Evolutionary conservation across 2,113 vertebrate species (phyloP).

Genomic region (Haliaeetus leucogaster): DNA sequence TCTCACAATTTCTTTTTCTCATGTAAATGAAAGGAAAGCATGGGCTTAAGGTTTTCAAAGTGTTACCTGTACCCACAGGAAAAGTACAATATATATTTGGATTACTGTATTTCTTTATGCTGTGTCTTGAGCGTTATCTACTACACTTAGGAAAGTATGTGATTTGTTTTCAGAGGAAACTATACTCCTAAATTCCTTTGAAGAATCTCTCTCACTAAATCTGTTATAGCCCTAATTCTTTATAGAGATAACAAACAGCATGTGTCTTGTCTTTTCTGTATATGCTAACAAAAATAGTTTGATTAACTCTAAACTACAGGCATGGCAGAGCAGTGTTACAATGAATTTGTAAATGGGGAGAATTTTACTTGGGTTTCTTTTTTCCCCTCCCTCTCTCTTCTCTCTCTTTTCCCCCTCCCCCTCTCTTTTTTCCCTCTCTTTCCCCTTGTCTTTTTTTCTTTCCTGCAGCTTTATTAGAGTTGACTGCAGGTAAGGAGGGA

Average conservation of each 20-base stretch:
- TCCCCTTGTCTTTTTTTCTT: not conserved
- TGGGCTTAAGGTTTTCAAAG: not conserved
- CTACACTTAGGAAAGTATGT: not conserved
- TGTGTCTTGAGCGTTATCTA: not conserved
- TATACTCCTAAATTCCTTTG: not conserved
- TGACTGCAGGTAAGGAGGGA: not conserved
- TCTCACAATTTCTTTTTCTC: not conserved
- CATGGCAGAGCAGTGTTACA: not conserved
- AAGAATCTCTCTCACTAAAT: not conserved
- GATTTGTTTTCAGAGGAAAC: constrained; percentile 11
- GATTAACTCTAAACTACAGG: not conserved
- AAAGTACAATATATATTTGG: not conserved
- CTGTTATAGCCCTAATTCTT: not conserved
- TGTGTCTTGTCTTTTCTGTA: not conserved
- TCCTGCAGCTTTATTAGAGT: not conserved
- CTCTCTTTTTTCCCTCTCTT: too few species aligned
- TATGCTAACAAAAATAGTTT: not conserved
- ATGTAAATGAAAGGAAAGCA: not conserved
- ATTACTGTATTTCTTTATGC: not conserved
- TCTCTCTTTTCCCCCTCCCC: too few species aligned
- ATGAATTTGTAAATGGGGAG: not conserved
- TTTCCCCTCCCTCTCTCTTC: fast-evolving
- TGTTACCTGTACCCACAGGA: not conserved
- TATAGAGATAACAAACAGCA: not conserved
- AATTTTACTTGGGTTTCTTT: not conserved